phyloP scores from a whole-genome alignment of 2,888 invertebrate genomes.

The Agrotis puta region DNA sequence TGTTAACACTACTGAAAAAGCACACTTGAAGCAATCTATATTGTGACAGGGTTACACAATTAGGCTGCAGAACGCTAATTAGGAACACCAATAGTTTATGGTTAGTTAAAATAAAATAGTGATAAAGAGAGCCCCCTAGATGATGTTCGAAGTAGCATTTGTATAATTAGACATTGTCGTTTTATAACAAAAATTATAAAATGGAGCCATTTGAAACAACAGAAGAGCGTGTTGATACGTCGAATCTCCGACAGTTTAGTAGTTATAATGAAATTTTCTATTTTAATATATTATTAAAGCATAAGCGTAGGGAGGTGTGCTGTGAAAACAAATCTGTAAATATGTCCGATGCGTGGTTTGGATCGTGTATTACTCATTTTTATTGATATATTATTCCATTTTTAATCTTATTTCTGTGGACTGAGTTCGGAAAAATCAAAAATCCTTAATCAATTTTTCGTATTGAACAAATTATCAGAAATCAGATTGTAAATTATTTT shows the following conservation, averaged over 20 bases:
- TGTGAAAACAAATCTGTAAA: conserved; percentile 81
- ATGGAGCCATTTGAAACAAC: conserved; percentile 76
- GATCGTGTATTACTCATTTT: conserved; percentile 71
- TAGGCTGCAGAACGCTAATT: conserved; percentile 73
- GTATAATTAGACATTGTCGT: conserved; percentile 86
- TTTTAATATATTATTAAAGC: conserved; percentile 88
- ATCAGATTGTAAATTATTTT: conserved; percentile 76
- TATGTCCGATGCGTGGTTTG: conserved; percentile 75
- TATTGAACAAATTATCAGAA: conserved; percentile 76
- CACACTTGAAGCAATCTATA: conserved; percentile 20
- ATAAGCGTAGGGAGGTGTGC: conserved; percentile 83
- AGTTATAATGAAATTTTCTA: conserved; percentile 89
- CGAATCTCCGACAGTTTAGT: conserved; percentile 88
- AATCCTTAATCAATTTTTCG: conserved; percentile 65
- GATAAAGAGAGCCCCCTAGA: conserved; percentile 82
- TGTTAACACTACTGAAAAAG: conserved; percentile 9
- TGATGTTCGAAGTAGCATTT: conserved; percentile 87
- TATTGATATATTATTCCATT: conserved; percentile 70
- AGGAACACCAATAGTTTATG: conserved; percentile 87
- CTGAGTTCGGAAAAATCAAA: conserved; percentile 70
- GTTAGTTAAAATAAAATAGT: conserved; percentile 80
- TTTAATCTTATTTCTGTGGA: conserved; percentile 70
- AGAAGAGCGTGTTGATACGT: conserved; percentile 78
- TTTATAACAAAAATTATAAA: conserved; percentile 78
- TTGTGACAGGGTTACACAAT: conserved; percentile 69